Base-by-base conservation (phyloP, 1,140 invertebrate genomes). In the Platorchestia sp. region DNA sequence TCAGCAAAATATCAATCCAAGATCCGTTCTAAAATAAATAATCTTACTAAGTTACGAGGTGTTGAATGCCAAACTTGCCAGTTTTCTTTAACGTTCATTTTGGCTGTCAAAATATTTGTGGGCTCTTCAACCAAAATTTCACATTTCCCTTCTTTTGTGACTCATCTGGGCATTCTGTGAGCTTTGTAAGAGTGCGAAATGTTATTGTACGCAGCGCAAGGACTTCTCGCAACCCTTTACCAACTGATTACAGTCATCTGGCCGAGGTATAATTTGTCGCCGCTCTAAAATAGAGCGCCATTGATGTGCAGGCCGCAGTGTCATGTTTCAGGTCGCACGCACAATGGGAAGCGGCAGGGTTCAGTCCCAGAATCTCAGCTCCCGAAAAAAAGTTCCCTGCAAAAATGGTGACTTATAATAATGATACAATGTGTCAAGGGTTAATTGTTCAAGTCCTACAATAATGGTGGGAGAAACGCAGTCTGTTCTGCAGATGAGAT, bases 351-450 rank as follows among this genome's bases (percentile, higher is more conserved):
- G 91, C 91, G 36, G 16, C 91, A 93, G 45, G 91, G 43, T 93
- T 93, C 45, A n/a, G 43, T 47, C 91, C 44, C 40, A 44, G 91
- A 93, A 45, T 44, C 27, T 93, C 40, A 42, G 91, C 41, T 93
- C 87, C 87, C 36, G 0, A 45, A n/a, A 45, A 93, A 93, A 93
- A 93, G 44, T 93, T 16, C 91, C 36, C 40, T 42, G 91, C 10
- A 93, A 93, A 93, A 93, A 93, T 93, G 40, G 43, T 45, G 45
- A 47, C 43, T 93, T 93, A 93, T 93, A 93, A 93, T 93, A 93
- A 47, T 93, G 45, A 93, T 93, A 47, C 91, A 93, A 93, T 93
- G 91, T 93, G 91, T 93, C 91, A n/a, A 93, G 91, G 91, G 91
- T 93, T 93, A 93, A 93, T 45, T 93, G 43, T 93, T 93, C 43